phyloP scores from a whole-genome alignment of 2,113 vertebrate genomes.

The Lucifuga dentata region DNA sequence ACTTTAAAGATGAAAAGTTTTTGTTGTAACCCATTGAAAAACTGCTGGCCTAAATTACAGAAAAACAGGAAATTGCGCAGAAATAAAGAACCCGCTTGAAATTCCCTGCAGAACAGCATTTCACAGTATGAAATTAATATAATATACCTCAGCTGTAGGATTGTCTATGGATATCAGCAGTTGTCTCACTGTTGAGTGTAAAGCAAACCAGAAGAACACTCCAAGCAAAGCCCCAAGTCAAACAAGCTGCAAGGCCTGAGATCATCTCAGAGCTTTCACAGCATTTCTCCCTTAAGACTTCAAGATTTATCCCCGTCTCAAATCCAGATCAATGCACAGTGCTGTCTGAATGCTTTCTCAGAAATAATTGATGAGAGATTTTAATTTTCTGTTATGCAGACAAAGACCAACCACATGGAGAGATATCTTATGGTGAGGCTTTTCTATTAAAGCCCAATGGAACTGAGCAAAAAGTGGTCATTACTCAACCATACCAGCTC shows the following conservation, averaged over 20 bases:
- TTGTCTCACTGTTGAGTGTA: too few relatives aligned
- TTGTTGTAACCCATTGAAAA: too few relatives aligned
- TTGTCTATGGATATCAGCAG: too few relatives aligned
- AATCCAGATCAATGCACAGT: not conserved
- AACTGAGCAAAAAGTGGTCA: not conserved
- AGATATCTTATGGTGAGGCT: not conserved
- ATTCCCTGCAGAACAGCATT: too few relatives aligned
- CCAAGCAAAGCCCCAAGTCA: slow-evolving; percentile 63
- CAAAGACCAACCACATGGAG: not conserved
- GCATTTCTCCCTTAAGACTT: slow-evolving; percentile 7
- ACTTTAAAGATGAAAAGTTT: too few relatives aligned
- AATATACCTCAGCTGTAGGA: too few relatives aligned
- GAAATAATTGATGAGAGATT: not conserved
- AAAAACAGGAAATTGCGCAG: too few relatives aligned
- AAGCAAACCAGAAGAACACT: too few relatives aligned
- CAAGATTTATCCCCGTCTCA: slow-evolving; percentile 26
- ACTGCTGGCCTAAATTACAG: too few relatives aligned
- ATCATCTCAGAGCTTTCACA: slow-evolving; percentile 47
- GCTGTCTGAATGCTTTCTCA: not conserved
- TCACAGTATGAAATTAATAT: too few relatives aligned
- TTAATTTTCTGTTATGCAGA: not conserved
- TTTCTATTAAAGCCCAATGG: not conserved
- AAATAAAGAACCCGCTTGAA: too few relatives aligned
- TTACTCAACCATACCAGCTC: not conserved
- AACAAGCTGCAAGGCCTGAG: slow-evolving; percentile 47